These are phyloP conservation scores for Ochotona curzoniae DNA, from an alignment of 2,113 vertebrate genomes.

Conservation along the genomic window DNA sequence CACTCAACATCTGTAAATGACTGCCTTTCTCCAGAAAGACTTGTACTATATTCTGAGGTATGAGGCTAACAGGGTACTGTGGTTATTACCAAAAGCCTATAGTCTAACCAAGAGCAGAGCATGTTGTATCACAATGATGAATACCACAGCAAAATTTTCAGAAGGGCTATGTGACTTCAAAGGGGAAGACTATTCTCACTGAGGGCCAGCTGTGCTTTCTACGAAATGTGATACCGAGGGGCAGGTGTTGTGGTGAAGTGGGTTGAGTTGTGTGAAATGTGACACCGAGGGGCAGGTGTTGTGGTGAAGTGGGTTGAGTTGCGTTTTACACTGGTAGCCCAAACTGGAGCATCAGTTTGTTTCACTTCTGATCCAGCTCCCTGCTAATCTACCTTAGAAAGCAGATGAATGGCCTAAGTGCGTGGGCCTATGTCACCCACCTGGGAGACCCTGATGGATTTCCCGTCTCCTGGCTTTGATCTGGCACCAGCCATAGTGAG, in stretches of 20 bases:
- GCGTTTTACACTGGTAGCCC: too few species aligned
- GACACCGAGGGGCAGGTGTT: not conserved
- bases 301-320: too few species aligned
- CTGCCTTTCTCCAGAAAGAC: not conserved
- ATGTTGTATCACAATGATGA: not conserved
- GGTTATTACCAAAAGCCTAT: not conserved
- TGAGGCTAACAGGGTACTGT: not conserved
- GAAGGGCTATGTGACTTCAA: not conserved
- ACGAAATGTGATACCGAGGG: not conserved
- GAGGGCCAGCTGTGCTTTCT: not conserved
- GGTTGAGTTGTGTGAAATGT: not conserved
- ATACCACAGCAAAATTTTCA: not conserved
- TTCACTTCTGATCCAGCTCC: too few species aligned
- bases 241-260: too few species aligned
- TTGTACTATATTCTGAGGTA: not conserved
- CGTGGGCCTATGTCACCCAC: too few species aligned
- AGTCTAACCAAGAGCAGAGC: not conserved
- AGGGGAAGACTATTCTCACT: conserved; percentile 23
- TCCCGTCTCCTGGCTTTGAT: too few species aligned
- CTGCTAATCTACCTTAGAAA: too few species aligned
- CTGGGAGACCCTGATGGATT: too few species aligned
- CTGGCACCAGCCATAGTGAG: too few species aligned
- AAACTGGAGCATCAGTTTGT: too few species aligned
- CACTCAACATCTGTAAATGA: not conserved
- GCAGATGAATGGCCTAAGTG: too few species aligned